Percentiles rank a stretch among this genome's conserved stretches.
Conservation (phyloP, 2,113 vertebrate genomes). For the Mugil cephalus region DNA sequence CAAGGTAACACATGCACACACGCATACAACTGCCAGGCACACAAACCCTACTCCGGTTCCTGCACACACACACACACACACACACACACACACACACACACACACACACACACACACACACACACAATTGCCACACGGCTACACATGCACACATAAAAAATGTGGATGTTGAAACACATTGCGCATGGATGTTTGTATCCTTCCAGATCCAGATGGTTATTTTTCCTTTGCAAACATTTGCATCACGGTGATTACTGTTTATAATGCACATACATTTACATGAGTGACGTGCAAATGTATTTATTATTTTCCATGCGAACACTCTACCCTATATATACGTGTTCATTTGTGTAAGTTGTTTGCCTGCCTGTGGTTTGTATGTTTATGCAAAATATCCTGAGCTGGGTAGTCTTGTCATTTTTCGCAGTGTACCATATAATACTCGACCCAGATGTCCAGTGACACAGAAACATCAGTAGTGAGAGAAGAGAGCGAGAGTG, state of each 20-base stretch:
- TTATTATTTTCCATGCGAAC: constrained; percentile 25
- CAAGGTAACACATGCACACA: constrained; percentile 87
- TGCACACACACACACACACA: neutral
- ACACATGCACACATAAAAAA: neutral
- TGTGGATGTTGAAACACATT: too few species aligned
- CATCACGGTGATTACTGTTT: constrained; percentile 11
- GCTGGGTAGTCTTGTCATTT: constrained; percentile 2
- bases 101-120: constrained; percentile 1
- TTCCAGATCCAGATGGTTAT: neutral
- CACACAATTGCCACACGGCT: neutral
- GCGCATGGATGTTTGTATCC: too few species aligned
- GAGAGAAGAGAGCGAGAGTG: neutral
- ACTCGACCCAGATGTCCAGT: constrained; percentile 50
- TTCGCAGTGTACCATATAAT: constrained; percentile 42
- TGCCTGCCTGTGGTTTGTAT: constrained; percentile 1
- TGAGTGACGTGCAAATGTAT: constrained; percentile 19
- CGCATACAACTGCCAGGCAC: neutral
- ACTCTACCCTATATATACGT: constrained; percentile 2
- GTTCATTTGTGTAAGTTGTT: constrained; percentile 14
- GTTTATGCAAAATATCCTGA: neutral
- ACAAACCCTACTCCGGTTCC: neutral
- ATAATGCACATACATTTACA: constrained; percentile 35
- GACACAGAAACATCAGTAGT: constrained; percentile 54
- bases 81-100: constrained; percentile 2
- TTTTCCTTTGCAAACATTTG: constrained; percentile 23